A percentile compares a stretch with the other conserved stretches of the same genome.
phyloP scores from a whole-genome alignment of 2,888 invertebrate species.

The Odontocolon sp. region DNA sequence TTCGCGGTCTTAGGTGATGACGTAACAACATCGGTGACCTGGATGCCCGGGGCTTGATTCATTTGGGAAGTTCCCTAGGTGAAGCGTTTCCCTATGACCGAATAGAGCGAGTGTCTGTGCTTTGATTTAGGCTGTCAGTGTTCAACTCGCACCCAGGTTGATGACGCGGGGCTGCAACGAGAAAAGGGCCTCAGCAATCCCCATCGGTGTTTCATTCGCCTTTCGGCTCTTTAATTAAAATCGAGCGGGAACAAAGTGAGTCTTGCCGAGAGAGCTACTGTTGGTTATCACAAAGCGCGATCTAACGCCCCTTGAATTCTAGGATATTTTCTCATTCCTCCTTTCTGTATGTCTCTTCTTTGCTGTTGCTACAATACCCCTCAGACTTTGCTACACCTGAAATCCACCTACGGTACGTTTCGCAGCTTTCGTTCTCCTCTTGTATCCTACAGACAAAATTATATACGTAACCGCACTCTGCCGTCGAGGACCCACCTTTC shows the following conservation, averaged over 20 bases:
- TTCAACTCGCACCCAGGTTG: not conserved
- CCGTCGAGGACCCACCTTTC: not conserved
- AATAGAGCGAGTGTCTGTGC: not conserved
- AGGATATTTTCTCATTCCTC: slow-evolving; percentile 49
- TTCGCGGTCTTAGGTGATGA: slow-evolving; percentile 67
- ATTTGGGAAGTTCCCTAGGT: not conserved
- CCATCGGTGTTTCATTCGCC: slow-evolving; percentile 63
- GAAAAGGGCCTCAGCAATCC: slow-evolving; percentile 36
- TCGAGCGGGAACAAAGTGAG: slow-evolving; percentile 64
- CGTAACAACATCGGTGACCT: slow-evolving; percentile 61
- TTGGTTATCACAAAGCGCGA: slow-evolving; percentile 40
- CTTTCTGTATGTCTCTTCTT: slow-evolving; percentile 37
- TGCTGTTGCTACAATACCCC: slow-evolving; percentile 36
- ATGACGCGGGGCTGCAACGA: slow-evolving; percentile 7
- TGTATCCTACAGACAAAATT: slow-evolving; percentile 15
- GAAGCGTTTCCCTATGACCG: not conserved
- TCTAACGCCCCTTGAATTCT: slow-evolving; percentile 43
- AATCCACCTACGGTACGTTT: slow-evolving; percentile 20
- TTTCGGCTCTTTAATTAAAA: slow-evolving; percentile 73
- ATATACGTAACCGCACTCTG: slow-evolving; percentile 2
- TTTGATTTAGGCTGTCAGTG: not conserved
- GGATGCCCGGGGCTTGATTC: slow-evolving; percentile 28
- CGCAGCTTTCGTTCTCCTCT: slow-evolving; percentile 31
- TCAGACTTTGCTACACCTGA: slow-evolving; percentile 30
- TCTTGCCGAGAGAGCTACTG: slow-evolving; percentile 48